Percentiles rank a stretch among this genome's conserved stretches.
Evolutionary conservation across 2,797 vertebrate genomes (phyloP).

Genomic region (Mormyrops boulengeri): DNA sequence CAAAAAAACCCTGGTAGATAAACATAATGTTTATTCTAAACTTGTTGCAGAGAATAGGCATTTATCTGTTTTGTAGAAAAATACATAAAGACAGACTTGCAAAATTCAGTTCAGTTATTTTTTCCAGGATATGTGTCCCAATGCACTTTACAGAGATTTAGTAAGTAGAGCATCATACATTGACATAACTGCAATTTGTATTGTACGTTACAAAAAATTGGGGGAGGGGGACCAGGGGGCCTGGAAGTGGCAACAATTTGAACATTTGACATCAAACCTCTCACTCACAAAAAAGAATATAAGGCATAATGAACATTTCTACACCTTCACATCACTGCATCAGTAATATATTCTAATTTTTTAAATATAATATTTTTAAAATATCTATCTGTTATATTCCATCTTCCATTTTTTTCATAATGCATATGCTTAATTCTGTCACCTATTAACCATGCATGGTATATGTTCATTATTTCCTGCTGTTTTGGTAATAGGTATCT

Average conservation of each 20-base stretch:
- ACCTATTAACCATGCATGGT: not conserved
- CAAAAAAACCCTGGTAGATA: not conserved
- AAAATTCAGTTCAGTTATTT: not conserved
- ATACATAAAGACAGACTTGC: not conserved
- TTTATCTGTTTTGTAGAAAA: not conserved
- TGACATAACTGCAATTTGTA: not conserved
- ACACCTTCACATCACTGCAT: not conserved
- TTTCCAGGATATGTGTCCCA: not conserved
- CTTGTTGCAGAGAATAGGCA: not conserved
- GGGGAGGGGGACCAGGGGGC: no score
- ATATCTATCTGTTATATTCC: not conserved
- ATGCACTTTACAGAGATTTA: not conserved
- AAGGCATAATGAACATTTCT: not conserved
- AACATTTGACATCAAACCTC: not conserved
- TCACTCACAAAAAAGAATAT: not conserved
- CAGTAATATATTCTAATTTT: not conserved
- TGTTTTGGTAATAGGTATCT: not conserved
- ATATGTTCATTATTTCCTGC: not conserved
- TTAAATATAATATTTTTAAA: not conserved
- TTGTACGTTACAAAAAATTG: not conserved
- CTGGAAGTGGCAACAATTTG: not conserved
- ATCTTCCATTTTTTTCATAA: not conserved
- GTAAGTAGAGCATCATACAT: not conserved
- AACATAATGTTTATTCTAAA: not conserved
- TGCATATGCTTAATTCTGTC: not conserved